Conservation (phyloP, 2,797 vertebrate genomes). For the Aldrovandia affinis region DNA sequence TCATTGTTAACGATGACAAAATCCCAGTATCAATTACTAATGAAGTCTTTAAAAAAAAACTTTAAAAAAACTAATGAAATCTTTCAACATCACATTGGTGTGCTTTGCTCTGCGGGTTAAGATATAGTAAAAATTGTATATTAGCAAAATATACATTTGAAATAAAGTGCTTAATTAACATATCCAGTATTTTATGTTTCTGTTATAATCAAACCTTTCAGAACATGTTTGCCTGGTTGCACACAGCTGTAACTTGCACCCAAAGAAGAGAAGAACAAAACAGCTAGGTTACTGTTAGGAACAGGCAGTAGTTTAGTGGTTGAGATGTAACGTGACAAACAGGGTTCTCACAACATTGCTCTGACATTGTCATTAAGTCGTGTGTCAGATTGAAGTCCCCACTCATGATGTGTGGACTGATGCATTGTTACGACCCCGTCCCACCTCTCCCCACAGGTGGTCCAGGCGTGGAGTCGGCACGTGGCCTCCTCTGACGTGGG, state of each 20-base stretch:
- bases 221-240: too few relatives aligned
- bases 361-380: not conserved
- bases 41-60: too few relatives aligned
- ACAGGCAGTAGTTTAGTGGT: too few relatives aligned
- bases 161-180: not conserved
- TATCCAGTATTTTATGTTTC: not conserved
- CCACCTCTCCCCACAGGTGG: conserved; percentile 48
- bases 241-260: not conserved
- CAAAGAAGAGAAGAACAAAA: not conserved
- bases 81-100: not conserved
- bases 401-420: not conserved
- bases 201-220: not conserved
- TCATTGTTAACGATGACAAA: not conserved
- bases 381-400: not conserved
- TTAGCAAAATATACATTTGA: not conserved
- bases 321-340: too few relatives aligned
- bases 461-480: conserved; percentile 65
- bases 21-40: not conserved
- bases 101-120: not conserved
- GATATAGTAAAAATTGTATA: not conserved
- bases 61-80: too few relatives aligned
- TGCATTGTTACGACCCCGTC: not conserved
- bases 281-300: too few relatives aligned
- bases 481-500: conserved; percentile 61
- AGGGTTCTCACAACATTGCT: not conserved